A percentile compares a stretch with the other conserved stretches of the same genome.
These are phyloP conservation scores for Phyllotreta striolata DNA, from an alignment of 2,888 invertebrate species.

Conservation along the genomic window DNA sequence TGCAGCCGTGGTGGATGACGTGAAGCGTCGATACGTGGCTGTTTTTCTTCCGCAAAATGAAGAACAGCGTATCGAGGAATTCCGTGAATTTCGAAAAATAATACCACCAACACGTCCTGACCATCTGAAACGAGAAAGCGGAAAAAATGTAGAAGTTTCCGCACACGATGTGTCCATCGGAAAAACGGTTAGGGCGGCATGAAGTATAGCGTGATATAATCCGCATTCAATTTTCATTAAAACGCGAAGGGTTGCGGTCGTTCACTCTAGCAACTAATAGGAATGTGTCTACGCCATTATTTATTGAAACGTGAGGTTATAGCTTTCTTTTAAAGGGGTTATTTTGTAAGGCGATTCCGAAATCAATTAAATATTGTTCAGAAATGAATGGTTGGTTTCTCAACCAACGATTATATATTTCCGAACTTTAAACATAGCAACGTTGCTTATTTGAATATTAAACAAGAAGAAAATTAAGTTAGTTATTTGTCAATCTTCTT, in stretches of 20 bases:
- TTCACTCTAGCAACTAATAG: background rate
- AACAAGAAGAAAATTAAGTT: too few species aligned
- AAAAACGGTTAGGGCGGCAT: background rate
- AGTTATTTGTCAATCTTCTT: too few species aligned
- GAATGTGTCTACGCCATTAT: background rate
- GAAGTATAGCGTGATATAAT: background rate
- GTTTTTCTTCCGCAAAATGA: constrained; percentile 91
- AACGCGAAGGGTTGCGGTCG: constrained; percentile 11
- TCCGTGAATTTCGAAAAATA: constrained; percentile 95
- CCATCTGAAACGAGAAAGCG: constrained; percentile 72
- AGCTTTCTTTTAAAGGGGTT: too few species aligned
- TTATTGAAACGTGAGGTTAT: background rate
- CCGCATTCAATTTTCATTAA: constrained; percentile 2
- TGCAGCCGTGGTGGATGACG: constrained; percentile 93
- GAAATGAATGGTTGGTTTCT: too few species aligned
- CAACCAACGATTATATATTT: too few species aligned
- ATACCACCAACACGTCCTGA: constrained; percentile 90
- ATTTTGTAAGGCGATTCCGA: too few species aligned
- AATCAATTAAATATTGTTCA: too few species aligned
- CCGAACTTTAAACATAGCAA: too few species aligned
- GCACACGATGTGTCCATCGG: constrained; percentile 48
- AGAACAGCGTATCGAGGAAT: constrained; percentile 93
- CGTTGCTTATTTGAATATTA: too few species aligned
- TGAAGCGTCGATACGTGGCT: constrained; percentile 91
- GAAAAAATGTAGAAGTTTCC: constrained; percentile 33